A percentile compares a stretch with the other conserved stretches of the same genome.
Conservation (phyloP, 2,113 vertebrate species). For the Myodes glareolus region DNA sequence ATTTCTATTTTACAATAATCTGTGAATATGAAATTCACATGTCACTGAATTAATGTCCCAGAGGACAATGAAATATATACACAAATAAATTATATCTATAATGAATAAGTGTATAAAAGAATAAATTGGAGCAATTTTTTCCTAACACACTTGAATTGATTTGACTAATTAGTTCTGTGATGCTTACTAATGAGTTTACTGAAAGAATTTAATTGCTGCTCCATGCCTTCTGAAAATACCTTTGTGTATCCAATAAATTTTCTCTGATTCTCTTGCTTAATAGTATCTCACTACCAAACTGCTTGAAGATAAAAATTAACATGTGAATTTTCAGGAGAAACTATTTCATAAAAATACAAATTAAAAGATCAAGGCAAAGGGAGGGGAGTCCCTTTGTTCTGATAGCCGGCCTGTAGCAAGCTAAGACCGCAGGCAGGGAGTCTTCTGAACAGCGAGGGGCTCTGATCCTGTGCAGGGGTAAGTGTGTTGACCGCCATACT, state of each 20-base stretch:
- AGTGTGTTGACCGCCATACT: too few relatives aligned
- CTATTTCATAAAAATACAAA: not conserved
- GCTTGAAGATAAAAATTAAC: not conserved
- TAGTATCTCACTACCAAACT: not conserved
- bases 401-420: too few relatives aligned
- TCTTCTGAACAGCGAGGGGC: too few relatives aligned
- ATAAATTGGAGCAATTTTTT: not conserved
- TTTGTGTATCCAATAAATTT: not conserved
- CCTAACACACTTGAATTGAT: not conserved
- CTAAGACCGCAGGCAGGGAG: too few relatives aligned
- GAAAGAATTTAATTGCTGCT: not conserved
- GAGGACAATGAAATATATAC: not conserved
- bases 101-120: not conserved
- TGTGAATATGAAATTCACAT: not conserved
- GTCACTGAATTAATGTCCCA: not conserved
- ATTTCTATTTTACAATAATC: not conserved
- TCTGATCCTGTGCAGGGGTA: too few relatives aligned
- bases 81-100: not conserved
- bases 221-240: not conserved
- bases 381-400: too few relatives aligned
- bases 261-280: not conserved
- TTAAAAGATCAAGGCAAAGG: too few relatives aligned
- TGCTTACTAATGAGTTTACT: not conserved
- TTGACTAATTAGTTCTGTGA: not conserved
- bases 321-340: not conserved